phyloP scores from a whole-genome alignment of 1,140 invertebrate genomes.

The Ceratina australensis region DNA sequence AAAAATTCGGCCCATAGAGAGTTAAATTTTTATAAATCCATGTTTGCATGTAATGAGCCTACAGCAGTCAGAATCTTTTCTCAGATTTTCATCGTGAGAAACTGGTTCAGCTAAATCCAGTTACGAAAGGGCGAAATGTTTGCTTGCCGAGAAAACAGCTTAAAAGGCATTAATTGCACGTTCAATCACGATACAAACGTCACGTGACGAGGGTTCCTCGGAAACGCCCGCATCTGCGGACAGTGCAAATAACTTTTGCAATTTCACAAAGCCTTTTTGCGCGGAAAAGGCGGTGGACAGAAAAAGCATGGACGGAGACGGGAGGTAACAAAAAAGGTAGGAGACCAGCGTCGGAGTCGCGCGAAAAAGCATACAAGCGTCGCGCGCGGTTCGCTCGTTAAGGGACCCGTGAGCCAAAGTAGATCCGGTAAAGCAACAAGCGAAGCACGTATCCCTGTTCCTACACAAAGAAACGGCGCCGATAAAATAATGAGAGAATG shows the following conservation, averaged over 20 bases:
- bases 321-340: not conserved
- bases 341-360: slow-evolving; percentile 19
- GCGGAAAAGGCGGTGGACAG: not conserved
- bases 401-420: slow-evolving; percentile 23
- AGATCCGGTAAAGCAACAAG: slow-evolving; percentile 39
- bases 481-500: slow-evolving; percentile 67
- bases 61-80: too few relatives aligned
- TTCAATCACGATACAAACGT: slow-evolving; percentile 17
- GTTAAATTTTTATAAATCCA: too few relatives aligned
- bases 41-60: too few relatives aligned
- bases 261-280: slow-evolving; percentile 7
- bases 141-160: too few relatives aligned
- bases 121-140: too few relatives aligned
- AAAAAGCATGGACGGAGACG: not conserved
- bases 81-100: too few relatives aligned
- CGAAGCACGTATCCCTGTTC: slow-evolving; percentile 46
- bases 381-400: slow-evolving; percentile 43
- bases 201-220: not conserved
- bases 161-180: slow-evolving; percentile 2
- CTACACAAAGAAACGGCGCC: not conserved
- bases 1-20: too few relatives aligned
- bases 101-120: too few relatives aligned
- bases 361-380: slow-evolving; percentile 21
- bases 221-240: not conserved
- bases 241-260: slow-evolving; percentile 23